A percentile compares a stretch with the other conserved stretches of the same genome.
These are phyloP conservation scores for Nyctibius bracteatus DNA, from an alignment of 2,113 vertebrate species.

Conservation along the genomic window DNA sequence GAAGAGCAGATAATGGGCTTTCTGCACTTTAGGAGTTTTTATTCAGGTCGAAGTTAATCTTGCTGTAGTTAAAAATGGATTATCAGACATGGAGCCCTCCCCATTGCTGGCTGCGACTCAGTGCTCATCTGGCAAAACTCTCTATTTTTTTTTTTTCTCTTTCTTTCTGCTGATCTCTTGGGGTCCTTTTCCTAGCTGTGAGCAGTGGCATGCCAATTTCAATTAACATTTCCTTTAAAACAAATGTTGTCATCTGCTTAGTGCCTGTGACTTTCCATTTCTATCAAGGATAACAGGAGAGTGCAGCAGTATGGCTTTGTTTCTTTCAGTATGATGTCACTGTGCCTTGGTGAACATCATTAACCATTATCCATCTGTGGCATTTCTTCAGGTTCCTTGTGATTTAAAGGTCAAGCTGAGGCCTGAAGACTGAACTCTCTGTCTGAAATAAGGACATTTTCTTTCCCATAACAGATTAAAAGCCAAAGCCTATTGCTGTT, in stretches of 20 bases:
- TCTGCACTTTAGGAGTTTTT: slow-evolving; percentile 10
- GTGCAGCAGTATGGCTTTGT: neutral
- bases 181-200: too few species aligned
- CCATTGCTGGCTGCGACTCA: neutral
- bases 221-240: slow-evolving; percentile 47
- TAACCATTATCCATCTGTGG: neutral
- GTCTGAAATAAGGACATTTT: neutral
- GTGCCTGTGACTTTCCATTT: neutral
- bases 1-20: neutral
- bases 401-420: neutral
- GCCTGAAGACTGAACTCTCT: neutral
- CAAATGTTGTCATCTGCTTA: slow-evolving; percentile 34
- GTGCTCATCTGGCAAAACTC: neutral
- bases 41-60: neutral
- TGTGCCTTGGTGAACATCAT: neutral
- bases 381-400: neutral
- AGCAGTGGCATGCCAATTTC: neutral
- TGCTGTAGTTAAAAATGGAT: neutral
- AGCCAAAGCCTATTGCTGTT: neutral
- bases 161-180: too few species aligned
- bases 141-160: neutral
- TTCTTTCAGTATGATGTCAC: neutral
- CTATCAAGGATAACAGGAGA: neutral
- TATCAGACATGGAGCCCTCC: neutral
- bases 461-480: neutral